These are phyloP conservation scores for Drosophila rubida DNA, from an alignment of 2,888 invertebrate species.

Conservation along the genomic window DNA sequence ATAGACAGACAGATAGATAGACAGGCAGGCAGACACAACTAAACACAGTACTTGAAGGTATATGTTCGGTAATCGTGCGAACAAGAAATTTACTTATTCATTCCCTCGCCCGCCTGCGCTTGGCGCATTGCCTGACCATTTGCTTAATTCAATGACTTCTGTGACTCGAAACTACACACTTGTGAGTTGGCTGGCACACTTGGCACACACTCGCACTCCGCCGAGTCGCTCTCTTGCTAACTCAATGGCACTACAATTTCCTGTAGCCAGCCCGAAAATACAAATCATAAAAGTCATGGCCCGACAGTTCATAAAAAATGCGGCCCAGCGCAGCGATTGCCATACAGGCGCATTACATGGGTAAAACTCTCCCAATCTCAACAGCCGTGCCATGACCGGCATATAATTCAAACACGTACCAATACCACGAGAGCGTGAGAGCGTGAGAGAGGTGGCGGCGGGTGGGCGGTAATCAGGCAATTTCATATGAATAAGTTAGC, in stretches of 20 bases:
- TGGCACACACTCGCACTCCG: constrained; percentile 12
- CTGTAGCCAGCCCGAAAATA: constrained; percentile 50
- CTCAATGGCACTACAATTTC: constrained; percentile 45
- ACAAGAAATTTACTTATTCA: constrained; percentile 5
- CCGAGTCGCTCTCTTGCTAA: background rate
- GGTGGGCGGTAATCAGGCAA: constrained; percentile 74
- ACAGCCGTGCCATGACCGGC: constrained; percentile 67
- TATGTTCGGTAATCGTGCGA: constrained; percentile 1
- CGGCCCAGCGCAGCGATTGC: constrained; percentile 74
- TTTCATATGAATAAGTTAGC: constrained; percentile 78
- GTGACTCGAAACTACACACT: constrained; percentile 66
- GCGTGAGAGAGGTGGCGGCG: constrained; percentile 10
- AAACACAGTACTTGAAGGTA: constrained; percentile 14
- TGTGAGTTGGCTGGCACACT: constrained; percentile 52
- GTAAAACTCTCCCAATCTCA: constrained; percentile 38
- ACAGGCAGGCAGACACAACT: constrained; percentile 1
- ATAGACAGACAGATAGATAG: background rate
- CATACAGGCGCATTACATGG: constrained; percentile 71
- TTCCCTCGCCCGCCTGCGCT: background rate
- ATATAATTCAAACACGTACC: constrained; percentile 77
- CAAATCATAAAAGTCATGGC: constrained; percentile 76
- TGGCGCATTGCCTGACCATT: constrained; percentile 65
- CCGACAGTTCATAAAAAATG: constrained; percentile 75
- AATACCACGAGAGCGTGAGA: constrained; percentile 44
- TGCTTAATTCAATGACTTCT: constrained; percentile 72